Evolutionary conservation across 2,113 vertebrate species (phyloP), one percentile per base, ranked within the genome.

Genomic region (Carassius carassius): DNA sequence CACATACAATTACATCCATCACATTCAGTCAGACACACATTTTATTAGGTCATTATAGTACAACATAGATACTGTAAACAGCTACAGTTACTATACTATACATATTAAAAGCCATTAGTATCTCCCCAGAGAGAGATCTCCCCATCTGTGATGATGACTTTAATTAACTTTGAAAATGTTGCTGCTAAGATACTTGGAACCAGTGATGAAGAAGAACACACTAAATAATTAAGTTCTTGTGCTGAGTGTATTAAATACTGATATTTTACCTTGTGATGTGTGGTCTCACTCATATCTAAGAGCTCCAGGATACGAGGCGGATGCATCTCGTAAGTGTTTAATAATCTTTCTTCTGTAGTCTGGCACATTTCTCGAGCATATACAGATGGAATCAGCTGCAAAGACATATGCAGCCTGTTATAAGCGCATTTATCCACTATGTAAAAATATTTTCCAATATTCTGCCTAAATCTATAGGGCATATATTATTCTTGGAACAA

Each of bases 331-430:
- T 7, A 84, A 8, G 91, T 95, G 78, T 86, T 93, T 32, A 92
- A 92, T 89, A 95, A 82, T 69, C 89, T 94, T 89, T 98, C 94
- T 89, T 95, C 91, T 0, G 94, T 96, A 37, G 91, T 94, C 16
- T 95, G 95, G 76, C 95, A 91, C 95, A 96, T 96, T 90, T 96
- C 93, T 86, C 94, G 95, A 86, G 94, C 89, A 87, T 95, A 98
- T 74, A 92, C 94, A n/a, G 98, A 97, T 78, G 96, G 97, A 74
- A 92, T 95, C 83, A 96, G 82, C 96, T 98, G 92, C 81, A 95
- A 94, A 47, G 25, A 81, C 91, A 92, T 88, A 90, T 63, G 41
- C 3, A 49, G 23, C 13, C 2, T 67, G 21, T 49, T 49, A n/a
- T 65, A n/a, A 58, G 16, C n/a, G n/a, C 62, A 85, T 32, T 17